Base-by-base conservation (phyloP, 2,888 invertebrate genomes). In the Tiliacea aurago region DNA sequence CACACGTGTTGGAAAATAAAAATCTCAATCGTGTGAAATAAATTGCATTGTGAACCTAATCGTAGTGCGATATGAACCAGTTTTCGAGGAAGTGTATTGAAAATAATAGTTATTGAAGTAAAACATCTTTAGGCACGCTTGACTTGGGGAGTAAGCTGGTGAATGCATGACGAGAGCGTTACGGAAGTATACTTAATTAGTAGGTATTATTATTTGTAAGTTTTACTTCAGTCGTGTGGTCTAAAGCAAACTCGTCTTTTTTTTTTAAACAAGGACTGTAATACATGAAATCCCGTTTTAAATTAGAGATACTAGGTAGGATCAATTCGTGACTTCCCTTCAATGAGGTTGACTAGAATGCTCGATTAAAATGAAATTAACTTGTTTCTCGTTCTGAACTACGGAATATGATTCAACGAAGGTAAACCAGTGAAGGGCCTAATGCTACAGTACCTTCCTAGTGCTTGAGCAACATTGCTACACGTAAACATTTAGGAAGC, bases 371-470 rank as follows among this genome's bases (percentile, higher is more conserved):
- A 45, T 74, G 4, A 51, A 64, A 59, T 73, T 15, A 51, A 80
- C 61, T 63, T 23, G 76, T 45, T 59, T 61, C 76, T 67, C 67
- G n/a, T 64, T 37, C n/a, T n/a, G n/a, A n/a, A n/a, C n/a, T 47
- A 51, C n/a, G 33, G 47, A 63, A 73, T 45, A 73, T 75, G 58
- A 55, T 64, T 64, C 49, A 49, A 23, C 37, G 78, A 76, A 78
- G 64, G 77, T 37, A 13, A 69, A 76, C 82, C 45, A 33, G 78
- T 78, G 78, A 81, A 78, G 82, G 78, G 68, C 33, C 41, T 76
- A 58, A 61, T 45, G 43, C 47, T 37, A 79, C 43, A 49, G 13
- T 63, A 53, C 64, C 51, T 66, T 56, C 49, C 47, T n/a, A 49
- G 56, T 15, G 33, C 43, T 76, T 53, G 41, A 41, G 41, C 41